Conservation (phyloP, 2,888 invertebrate genomes). For the Spodoptera picta region DNA sequence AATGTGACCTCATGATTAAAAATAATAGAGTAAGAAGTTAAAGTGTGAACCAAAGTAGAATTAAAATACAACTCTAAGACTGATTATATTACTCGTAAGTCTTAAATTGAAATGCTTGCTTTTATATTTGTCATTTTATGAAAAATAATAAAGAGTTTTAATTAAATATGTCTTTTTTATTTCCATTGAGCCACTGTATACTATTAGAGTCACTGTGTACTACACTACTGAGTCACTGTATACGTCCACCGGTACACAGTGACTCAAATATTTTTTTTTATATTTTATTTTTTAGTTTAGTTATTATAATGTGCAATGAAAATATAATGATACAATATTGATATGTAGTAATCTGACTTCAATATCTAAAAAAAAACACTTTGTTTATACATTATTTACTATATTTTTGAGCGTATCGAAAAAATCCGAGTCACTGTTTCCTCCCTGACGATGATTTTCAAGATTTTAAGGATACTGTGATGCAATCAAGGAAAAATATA, state of each 20-base stretch:
- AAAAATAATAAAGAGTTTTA: not conserved
- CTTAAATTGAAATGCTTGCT: not conserved
- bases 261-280: slow-evolving; percentile 5
- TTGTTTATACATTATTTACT: no score
- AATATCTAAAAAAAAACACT: no score
- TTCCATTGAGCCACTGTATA: not conserved
- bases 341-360: no score
- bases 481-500: no score
- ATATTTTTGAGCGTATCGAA: no score
- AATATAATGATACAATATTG: not conserved
- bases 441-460: no score
- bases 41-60: not conserved
- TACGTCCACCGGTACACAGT: slow-evolving; percentile 9
- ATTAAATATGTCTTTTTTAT: not conserved
- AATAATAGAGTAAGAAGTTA: not conserved
- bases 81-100: not conserved
- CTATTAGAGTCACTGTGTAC: slow-evolving; percentile 4
- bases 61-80: not conserved
- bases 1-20: not conserved
- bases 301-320: not conserved
- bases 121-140: not conserved
- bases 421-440: no score
- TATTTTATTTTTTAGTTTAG: slow-evolving; percentile 2
- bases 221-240: slow-evolving; percentile 9
- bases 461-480: no score